A percentile compares a stretch with the other conserved stretches of the same genome.
Evolutionary conservation across 2,888 invertebrate species (phyloP).

Genomic region (Ligdia adustata): DNA sequence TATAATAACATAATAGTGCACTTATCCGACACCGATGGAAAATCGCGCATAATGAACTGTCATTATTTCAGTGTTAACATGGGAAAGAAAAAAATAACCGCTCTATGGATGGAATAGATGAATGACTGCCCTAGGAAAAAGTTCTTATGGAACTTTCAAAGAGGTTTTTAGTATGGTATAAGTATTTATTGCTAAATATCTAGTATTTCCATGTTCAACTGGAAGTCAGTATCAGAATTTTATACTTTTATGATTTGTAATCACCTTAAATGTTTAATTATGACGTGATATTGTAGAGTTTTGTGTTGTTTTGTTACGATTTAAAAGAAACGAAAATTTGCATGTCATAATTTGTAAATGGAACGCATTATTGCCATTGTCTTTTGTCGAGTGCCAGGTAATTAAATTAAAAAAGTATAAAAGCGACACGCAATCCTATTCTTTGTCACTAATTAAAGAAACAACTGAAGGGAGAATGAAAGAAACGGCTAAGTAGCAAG

Average conservation of each 20-base stretch:
- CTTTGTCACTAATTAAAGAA: slow-evolving; percentile 81
- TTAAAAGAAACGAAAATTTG: slow-evolving; percentile 56
- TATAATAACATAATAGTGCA: slow-evolving; percentile 79
- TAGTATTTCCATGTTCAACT: too few species aligned
- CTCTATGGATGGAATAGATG: neutral
- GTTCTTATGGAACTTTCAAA: too few species aligned
- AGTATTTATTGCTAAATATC: too few species aligned
- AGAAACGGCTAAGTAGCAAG: slow-evolving; percentile 79
- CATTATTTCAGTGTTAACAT: slow-evolving; percentile 42
- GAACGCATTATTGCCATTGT: slow-evolving; percentile 75
- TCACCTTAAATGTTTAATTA: too few species aligned
- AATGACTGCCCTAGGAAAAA: too few species aligned
- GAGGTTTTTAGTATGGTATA: too few species aligned
- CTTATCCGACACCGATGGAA: slow-evolving; percentile 46
- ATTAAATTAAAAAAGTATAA: slow-evolving; percentile 81
- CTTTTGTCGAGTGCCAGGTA: slow-evolving; percentile 61
- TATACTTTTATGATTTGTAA: too few species aligned
- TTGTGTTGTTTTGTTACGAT: slow-evolving; percentile 12
- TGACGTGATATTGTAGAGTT: too few species aligned
- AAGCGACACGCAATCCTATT: slow-evolving; percentile 78
- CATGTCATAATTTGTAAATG: slow-evolving; percentile 68
- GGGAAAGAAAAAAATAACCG: slow-evolving; percentile 20
- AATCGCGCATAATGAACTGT: slow-evolving; percentile 41
- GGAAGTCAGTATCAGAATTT: too few species aligned
- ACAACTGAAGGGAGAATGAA: slow-evolving; percentile 70